phyloP scores from a whole-genome alignment of 1,140 invertebrate species.

The Wasmannia auropunctata region DNA sequence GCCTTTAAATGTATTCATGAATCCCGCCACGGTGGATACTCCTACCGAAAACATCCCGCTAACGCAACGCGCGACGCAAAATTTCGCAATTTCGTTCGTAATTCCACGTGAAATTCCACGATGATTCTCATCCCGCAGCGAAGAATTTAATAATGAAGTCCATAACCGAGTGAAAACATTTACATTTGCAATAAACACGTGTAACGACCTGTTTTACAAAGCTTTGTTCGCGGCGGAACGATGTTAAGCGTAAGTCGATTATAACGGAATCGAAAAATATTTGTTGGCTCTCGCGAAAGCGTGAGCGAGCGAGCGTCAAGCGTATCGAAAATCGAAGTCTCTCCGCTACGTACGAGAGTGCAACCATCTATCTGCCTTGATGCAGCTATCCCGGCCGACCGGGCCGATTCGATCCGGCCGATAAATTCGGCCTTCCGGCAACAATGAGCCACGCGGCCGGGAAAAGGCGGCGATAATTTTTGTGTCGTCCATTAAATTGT shows the following conservation, averaged over 20 bases:
- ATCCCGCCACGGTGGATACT: neutral
- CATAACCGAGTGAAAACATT: conserved; percentile 35
- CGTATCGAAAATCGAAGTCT: conserved; percentile 55
- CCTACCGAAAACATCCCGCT: neutral
- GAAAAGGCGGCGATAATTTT: conserved; percentile 53
- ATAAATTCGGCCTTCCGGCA: conserved; percentile 48
- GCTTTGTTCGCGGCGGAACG: conserved; percentile 40
- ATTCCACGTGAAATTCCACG: conserved; percentile 9
- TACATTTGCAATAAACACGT: conserved; percentile 35
- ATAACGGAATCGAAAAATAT: conserved; percentile 55
- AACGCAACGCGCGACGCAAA: neutral
- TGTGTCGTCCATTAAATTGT: conserved; percentile 53
- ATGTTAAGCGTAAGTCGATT: conserved; percentile 53
- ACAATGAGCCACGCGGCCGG: conserved; percentile 42
- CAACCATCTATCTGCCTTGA: conserved; percentile 38
- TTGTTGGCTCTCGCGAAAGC: conserved; percentile 42
- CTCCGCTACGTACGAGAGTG: conserved; percentile 14
- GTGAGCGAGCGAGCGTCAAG: conserved; percentile 1
- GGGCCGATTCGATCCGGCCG: conserved; percentile 26
- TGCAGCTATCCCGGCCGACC: neutral
- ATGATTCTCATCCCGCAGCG: conserved; percentile 15
- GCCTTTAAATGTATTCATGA: neutral
- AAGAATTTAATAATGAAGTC: conserved; percentile 46
- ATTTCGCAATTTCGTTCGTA: neutral
- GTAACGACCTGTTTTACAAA: conserved; percentile 42